Conservation (phyloP, 2,797 vertebrate genomes). For the Acanthurus lineatus region DNA sequence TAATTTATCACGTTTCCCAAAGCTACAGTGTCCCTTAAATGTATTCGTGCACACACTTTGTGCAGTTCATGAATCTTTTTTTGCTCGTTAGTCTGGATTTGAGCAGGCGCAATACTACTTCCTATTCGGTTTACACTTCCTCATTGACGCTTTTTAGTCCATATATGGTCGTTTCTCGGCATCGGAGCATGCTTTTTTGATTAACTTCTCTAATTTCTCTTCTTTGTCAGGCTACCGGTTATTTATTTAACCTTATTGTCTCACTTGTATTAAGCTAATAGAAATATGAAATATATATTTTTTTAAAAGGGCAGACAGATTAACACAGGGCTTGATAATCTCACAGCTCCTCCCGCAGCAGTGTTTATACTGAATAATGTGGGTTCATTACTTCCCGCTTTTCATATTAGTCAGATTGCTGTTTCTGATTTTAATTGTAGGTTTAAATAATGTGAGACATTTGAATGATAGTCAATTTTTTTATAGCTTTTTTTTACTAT, state of each 20-base stretch:
- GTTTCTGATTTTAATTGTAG: neutral
- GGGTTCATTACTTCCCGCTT: neutral
- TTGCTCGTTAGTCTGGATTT: slow-evolving; percentile 43
- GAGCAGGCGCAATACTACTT: slow-evolving; percentile 91
- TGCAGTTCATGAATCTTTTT: slow-evolving; percentile 40
- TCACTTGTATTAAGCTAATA: neutral
- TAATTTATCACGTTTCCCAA: neutral
- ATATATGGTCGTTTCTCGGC: slow-evolving; percentile 93
- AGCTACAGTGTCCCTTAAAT: rapidly evolving
- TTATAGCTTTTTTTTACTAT: neutral
- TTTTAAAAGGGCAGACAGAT: neutral
- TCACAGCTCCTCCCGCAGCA: slow-evolving; percentile 16
- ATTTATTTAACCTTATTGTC: neutral
- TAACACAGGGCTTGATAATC: neutral
- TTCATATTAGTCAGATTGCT: neutral
- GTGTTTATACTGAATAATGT: slow-evolving; percentile 21
- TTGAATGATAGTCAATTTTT: neutral
- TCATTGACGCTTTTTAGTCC: slow-evolving; percentile 91
- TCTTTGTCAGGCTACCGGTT: neutral
- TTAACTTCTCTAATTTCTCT: slow-evolving; percentile 59
- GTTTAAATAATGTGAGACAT: neutral
- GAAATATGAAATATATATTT: no score
- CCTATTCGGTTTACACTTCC: slow-evolving; percentile 92
- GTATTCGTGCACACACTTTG: neutral
- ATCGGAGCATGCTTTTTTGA: slow-evolving; percentile 69